Percentiles rank a stretch among this genome's conserved stretches.
Conservation (phyloP, 2,113 vertebrate species). For the Cepphus grylle region DNA sequence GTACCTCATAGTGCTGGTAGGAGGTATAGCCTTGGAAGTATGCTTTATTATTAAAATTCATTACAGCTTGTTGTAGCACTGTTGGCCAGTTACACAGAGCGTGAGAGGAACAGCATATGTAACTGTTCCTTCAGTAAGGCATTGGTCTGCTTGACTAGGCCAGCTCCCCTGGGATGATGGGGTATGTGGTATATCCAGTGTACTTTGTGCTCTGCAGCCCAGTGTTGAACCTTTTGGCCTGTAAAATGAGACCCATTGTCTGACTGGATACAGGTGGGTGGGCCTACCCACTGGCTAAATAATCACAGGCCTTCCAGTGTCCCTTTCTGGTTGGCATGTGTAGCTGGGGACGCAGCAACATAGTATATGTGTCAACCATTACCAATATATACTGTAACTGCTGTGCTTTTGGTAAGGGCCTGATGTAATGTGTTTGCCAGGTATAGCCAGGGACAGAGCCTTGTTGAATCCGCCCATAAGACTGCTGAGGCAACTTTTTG, state of each 20-base stretch:
- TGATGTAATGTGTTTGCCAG: background rate
- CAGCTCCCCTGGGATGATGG: background rate
- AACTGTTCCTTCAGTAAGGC: background rate
- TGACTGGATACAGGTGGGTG: background rate
- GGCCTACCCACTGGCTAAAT: background rate
- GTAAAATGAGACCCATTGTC: background rate
- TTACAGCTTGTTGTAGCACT: background rate
- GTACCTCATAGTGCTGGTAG: background rate
- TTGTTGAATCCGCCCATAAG: background rate
- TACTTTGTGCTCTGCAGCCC: background rate
- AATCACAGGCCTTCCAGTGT: background rate
- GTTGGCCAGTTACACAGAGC: background rate
- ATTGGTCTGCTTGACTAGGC: background rate
- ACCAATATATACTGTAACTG: background rate
- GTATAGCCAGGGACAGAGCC: background rate
- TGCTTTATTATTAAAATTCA: background rate
- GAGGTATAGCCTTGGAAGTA: background rate
- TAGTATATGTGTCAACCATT: background rate
- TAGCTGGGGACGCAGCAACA: background rate
- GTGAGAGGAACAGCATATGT: background rate
- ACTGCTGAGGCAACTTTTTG: background rate
- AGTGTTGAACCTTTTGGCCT: background rate
- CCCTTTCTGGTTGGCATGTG: background rate
- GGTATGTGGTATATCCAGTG: background rate
- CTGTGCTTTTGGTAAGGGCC: background rate